These are phyloP conservation scores for Forficula auricularia DNA, from an alignment of 1,140 invertebrate genomes.

Conservation along the genomic window DNA sequence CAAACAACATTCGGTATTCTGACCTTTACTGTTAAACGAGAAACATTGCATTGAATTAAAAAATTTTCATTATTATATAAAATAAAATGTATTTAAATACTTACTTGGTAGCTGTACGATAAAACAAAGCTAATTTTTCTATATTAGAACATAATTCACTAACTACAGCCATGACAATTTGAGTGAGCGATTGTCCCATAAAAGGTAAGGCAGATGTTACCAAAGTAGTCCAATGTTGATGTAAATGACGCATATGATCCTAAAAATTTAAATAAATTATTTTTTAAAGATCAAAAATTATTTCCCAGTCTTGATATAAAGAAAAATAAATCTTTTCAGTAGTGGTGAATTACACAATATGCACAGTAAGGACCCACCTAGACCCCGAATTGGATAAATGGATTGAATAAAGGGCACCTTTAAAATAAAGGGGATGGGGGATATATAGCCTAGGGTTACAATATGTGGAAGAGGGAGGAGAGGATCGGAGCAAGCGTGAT, in stretches of 20 bases:
- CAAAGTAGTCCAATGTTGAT: constrained; percentile 63
- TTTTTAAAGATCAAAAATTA: constrained; percentile 6
- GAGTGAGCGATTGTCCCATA: constrained; percentile 52
- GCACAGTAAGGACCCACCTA: no score
- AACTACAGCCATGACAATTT: constrained; percentile 57
- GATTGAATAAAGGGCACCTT: no score
- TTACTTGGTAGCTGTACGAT: constrained; percentile 16
- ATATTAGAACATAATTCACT: constrained; percentile 72
- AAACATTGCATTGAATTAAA: constrained; percentile 1
- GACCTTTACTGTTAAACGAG: constrained; percentile 6
- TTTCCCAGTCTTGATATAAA: constrained; percentile 1
- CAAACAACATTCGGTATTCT: constrained; percentile 14
- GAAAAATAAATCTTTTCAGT: not conserved
- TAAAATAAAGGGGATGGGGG: no score
- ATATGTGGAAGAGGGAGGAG: no score
- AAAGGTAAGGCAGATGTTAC: constrained; percentile 59
- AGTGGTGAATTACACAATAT: no score
- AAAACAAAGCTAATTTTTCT: constrained; percentile 40
- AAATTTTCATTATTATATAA: not conserved
- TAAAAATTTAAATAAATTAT: constrained; percentile 14
- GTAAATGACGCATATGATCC: constrained; percentile 46
- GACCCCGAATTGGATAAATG: no score
- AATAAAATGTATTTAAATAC: no score
- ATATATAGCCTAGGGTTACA: no score
- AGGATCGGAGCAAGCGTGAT: no score